These are phyloP conservation scores for Oceanodroma leucorhoa DNA, from an alignment of 2,797 vertebrate species.

Conservation along the genomic window DNA sequence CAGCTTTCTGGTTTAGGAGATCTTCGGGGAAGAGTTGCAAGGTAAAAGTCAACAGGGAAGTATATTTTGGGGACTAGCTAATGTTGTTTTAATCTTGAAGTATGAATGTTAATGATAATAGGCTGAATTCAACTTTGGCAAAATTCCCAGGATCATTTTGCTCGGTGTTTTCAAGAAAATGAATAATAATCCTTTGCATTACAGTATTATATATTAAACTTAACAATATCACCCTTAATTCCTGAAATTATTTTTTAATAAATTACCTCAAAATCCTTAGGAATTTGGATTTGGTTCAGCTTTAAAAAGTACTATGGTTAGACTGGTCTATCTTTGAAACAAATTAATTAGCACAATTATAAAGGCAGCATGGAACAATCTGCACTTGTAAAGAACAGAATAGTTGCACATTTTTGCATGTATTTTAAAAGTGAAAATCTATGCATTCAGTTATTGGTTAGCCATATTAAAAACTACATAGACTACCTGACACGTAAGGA, in stretches of 20 bases:
- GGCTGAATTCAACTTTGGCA: slow-evolving; percentile 23
- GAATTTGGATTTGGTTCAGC: slow-evolving; percentile 2
- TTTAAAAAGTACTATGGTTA: background rate
- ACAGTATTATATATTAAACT: background rate
- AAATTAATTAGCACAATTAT: slow-evolving; percentile 16
- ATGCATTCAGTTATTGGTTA: background rate
- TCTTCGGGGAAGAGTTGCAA: slow-evolving; percentile 78
- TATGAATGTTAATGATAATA: background rate
- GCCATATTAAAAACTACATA: background rate
- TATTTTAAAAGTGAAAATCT: slow-evolving; percentile 7
- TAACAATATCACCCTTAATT: background rate
- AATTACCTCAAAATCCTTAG: background rate
- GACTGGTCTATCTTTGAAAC: background rate
- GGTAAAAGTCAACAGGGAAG: slow-evolving; percentile 47
- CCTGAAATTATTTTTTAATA: background rate
- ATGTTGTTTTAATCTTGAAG: background rate
- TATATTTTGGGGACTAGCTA: background rate
- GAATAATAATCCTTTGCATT: background rate
- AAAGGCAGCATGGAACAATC: background rate
- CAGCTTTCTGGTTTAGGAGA: slow-evolving; percentile 79
- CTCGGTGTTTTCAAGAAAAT: background rate
- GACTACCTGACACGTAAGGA: background rate
- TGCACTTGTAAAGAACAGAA: slow-evolving; percentile 33
- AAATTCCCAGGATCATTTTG: slow-evolving; percentile 17
- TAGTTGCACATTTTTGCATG: background rate